A percentile compares a stretch with the other conserved stretches of the same genome.
Conservation (phyloP, 2,797 vertebrate species). For the Phalanger gymnotis region DNA sequence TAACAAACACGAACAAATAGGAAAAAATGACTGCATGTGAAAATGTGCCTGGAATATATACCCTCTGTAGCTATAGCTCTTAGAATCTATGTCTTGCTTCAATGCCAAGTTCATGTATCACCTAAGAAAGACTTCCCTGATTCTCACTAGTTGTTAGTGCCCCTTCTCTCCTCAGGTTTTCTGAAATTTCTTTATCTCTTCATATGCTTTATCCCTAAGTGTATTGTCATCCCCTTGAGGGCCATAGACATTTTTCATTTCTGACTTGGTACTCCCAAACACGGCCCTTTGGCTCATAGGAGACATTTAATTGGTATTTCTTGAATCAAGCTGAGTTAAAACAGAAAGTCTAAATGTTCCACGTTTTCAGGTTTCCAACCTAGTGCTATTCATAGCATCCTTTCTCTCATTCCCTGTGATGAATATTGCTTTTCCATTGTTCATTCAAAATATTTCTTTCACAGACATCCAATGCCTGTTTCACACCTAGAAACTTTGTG, state of each 20-base stretch:
- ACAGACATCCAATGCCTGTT: slow-evolving; percentile 22
- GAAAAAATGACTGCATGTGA: not conserved
- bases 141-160: not conserved
- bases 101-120: not conserved
- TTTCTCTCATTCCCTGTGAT: slow-evolving; percentile 43
- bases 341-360: slow-evolving; percentile 5
- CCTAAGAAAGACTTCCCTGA: not conserved
- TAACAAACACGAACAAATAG: not conserved
- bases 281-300: not conserved
- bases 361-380: slow-evolving; percentile 55
- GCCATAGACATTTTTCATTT: not conserved
- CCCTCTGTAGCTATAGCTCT: not conserved
- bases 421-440: slow-evolving; percentile 26
- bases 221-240: not conserved
- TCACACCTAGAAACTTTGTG: not conserved
- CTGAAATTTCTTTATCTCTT: not conserved
- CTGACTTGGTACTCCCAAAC: not conserved
- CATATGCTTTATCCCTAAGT: not conserved
- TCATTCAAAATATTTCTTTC: slow-evolving; percentile 56
- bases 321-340: not conserved
- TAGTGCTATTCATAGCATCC: not conserved
- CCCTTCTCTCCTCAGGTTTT: not conserved
- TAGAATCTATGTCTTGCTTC: not conserved
- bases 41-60: not conserved
- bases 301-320: not conserved